phyloP scores from a whole-genome alignment of 2,888 invertebrate genomes.

The Brachynemurus nebulosus region DNA sequence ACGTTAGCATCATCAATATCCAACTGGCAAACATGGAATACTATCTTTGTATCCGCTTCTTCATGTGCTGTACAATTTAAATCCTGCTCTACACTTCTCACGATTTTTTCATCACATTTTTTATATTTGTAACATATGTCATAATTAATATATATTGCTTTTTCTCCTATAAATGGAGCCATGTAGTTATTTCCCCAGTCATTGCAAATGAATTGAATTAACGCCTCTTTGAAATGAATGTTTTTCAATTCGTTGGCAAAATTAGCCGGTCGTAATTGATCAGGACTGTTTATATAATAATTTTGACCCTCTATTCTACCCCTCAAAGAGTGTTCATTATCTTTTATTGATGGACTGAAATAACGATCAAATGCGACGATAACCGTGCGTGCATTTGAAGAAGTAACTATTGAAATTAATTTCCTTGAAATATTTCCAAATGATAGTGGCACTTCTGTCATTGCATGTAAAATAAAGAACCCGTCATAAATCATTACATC shows the following conservation, averaged over 20 bases:
- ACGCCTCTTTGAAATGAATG: constrained; percentile 15
- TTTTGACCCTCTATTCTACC: constrained; percentile 7
- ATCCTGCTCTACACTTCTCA: constrained; percentile 3
- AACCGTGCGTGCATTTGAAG: constrained; percentile 8
- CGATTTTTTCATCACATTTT: constrained; percentile 1
- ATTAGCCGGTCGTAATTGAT: too few species aligned
- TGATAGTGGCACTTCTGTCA: too few species aligned
- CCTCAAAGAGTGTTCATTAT: constrained; percentile 16
- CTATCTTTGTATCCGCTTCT: constrained; percentile 17
- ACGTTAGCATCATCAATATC: constrained; percentile 16
- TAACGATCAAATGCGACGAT: constrained; percentile 19
- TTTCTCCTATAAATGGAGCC: constrained; percentile 13
- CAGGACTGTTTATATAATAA: too few species aligned
- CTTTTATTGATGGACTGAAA: constrained; percentile 19
- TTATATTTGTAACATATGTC: too few species aligned
- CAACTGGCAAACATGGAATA: constrained; percentile 11
- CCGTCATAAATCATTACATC: not conserved
- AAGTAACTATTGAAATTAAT: constrained; percentile 10
- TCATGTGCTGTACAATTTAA: constrained; percentile 12
- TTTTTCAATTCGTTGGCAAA: constrained; percentile 18
- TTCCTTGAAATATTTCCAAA: constrained; percentile 4
- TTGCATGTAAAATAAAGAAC: too few species aligned
- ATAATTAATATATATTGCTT: constrained; percentile 16
- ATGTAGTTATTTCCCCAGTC: constrained; percentile 16
- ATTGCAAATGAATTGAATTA: constrained; percentile 15